Conservation (phyloP, 2,888 invertebrate genomes). For the Plebejus melissa region DNA sequence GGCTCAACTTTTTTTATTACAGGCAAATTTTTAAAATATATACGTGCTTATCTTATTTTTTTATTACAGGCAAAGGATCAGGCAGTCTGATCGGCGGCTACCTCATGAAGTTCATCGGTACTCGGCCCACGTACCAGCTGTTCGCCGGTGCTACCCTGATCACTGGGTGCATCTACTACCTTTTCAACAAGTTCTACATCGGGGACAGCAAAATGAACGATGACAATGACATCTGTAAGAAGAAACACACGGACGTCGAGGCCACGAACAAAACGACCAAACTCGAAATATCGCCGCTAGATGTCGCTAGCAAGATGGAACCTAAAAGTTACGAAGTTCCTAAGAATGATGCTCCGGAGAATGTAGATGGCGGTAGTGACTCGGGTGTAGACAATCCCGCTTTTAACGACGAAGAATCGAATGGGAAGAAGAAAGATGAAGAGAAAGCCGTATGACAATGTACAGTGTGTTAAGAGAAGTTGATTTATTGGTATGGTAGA, state of each 20-base stretch:
- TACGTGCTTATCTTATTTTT: not conserved
- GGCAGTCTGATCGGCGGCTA: conserved; percentile 88
- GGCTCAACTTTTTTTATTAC: no score
- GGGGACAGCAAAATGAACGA: conserved; percentile 73
- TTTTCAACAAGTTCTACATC: conserved; percentile 83
- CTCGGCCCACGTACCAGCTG: conserved; percentile 84
- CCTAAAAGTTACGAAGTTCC: conserved; percentile 38
- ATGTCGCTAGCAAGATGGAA: conserved; percentile 51
- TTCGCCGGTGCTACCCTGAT: conserved; percentile 81
- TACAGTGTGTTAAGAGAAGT: not conserved
- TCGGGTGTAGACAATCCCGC: conserved; percentile 72
- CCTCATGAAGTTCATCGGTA: conserved; percentile 85
- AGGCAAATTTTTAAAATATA: not conserved
- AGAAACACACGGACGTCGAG: conserved; percentile 68
- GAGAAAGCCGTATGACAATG: conserved; percentile 43
- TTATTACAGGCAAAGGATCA: conserved; percentile 82
- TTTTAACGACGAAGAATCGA: conserved; percentile 57
- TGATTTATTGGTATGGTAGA: not conserved
- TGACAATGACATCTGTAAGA: conserved; percentile 79
- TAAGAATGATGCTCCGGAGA: conserved; percentile 51
- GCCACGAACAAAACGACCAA: conserved; percentile 45
- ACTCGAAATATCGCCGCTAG: conserved; percentile 46
- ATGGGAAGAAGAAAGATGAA: conserved; percentile 49
- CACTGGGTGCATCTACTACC: conserved; percentile 83
- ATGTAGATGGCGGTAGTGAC: conserved; percentile 68